Evolutionary conservation across 2,888 invertebrate genomes (phyloP).

Genomic region (Tenthredo amoena): DNA sequence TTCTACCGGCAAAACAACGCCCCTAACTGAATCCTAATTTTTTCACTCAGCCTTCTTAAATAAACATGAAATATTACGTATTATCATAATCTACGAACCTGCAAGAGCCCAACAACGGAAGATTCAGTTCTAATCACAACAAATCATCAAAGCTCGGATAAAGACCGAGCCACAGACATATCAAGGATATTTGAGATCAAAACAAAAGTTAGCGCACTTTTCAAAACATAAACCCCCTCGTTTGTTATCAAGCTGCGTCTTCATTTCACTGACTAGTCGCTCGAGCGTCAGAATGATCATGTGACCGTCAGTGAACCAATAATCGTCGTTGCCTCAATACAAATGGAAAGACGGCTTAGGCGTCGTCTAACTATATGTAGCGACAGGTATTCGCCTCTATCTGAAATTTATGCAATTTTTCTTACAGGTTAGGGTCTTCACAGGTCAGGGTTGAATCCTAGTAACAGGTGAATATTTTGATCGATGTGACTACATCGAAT

Average conservation of each 20-base stretch:
- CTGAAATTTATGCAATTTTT: not conserved
- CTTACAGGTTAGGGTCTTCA: not conserved
- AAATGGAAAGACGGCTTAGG: not conserved
- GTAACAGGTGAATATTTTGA: conserved; percentile 2
- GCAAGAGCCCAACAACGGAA: not conserved
- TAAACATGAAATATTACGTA: not conserved
- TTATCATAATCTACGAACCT: conserved; percentile 16
- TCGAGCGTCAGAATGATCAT: not conserved
- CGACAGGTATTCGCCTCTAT: not conserved
- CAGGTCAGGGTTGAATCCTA: not conserved
- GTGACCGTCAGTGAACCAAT: not conserved
- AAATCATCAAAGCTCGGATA: not conserved
- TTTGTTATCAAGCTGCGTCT: not conserved
- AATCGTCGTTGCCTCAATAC: not conserved
- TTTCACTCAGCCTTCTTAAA: not conserved
- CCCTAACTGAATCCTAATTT: not conserved
- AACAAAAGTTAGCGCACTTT: conserved; percentile 22
- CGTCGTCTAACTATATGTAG: not conserved
- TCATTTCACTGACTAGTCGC: not conserved
- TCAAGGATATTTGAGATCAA: not conserved
- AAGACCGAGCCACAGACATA: not conserved
- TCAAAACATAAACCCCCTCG: not conserved
- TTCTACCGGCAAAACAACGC: not conserved
- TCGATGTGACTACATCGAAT: not conserved
- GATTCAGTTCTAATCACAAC: not conserved